These are phyloP conservation scores for Busseola fusca DNA, from an alignment of 2,888 invertebrate genomes.

Conservation along the genomic window DNA sequence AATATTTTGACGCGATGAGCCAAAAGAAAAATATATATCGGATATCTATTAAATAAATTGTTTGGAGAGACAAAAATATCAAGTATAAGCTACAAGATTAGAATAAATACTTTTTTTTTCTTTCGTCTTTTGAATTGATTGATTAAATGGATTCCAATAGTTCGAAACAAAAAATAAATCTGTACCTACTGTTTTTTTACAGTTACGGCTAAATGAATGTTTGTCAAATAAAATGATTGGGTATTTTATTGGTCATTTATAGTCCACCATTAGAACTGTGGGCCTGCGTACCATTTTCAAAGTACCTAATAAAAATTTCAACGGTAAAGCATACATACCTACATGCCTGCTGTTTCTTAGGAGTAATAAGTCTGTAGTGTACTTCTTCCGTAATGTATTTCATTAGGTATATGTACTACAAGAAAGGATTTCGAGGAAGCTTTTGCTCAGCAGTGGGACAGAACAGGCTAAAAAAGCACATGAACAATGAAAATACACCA, in stretches of 20 bases:
- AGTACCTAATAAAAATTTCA: neutral
- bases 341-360: neutral
- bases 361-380: too few relatives aligned
- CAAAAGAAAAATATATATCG: neutral
- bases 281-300: neutral
- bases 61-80: neutral
- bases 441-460: too few relatives aligned
- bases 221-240: too few relatives aligned
- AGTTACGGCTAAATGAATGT: too few relatives aligned
- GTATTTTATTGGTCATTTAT: too few relatives aligned
- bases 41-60: neutral
- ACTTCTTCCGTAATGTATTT: neutral
- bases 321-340: neutral
- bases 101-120: too few relatives aligned
- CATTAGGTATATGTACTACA: neutral
- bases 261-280: too few relatives aligned
- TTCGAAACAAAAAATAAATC: neutral
- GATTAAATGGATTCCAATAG: neutral
- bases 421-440: too few relatives aligned
- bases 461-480: neutral
- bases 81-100: neutral
- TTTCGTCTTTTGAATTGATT: constrained; percentile 1
- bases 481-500: neutral
- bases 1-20: constrained; percentile 8
- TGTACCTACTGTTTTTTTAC: neutral